Evolutionary conservation across 1,140 invertebrate genomes (phyloP).

Genomic region (Plectus sambesii): DNA sequence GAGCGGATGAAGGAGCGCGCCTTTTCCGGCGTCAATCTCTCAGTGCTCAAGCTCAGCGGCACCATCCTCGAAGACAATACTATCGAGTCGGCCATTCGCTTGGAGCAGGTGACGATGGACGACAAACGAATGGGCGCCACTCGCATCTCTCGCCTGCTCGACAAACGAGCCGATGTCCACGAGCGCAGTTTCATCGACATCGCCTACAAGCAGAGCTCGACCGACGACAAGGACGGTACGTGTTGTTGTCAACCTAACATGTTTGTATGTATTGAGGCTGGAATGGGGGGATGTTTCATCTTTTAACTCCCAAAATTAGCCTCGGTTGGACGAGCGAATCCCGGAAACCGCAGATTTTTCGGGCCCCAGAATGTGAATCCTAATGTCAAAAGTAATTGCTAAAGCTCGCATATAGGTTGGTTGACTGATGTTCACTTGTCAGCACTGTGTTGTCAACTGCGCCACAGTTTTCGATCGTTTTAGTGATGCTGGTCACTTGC

Average conservation of each 20-base stretch:
- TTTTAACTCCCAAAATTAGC: no score
- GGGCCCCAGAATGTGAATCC: no score
- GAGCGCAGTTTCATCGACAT: conserved; percentile 19
- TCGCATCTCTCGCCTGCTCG: conserved; percentile 31
- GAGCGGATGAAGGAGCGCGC: conserved; percentile 14
- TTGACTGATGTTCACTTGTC: no score
- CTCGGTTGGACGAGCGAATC: no score
- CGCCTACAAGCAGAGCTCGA: conserved; percentile 19
- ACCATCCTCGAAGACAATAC: conserved; percentile 34
- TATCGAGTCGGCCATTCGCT: conserved; percentile 26
- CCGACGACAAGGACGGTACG: conserved; percentile 28
- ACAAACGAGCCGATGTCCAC: conserved; percentile 29
- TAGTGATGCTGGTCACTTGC: conserved; percentile 32
- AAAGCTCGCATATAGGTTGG: no score
- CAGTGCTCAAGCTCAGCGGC: conserved; percentile 27
- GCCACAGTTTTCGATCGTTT: no score
- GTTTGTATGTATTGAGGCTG: no score
- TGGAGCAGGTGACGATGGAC: conserved; percentile 41
- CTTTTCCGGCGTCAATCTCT: conserved; percentile 31
- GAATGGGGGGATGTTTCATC: no score
- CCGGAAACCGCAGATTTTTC: no score
- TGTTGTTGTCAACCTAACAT: no score
- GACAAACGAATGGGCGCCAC: conserved; percentile 32
- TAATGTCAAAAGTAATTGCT: no score
- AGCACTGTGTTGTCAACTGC: no score